Base-by-base conservation (phyloP, 2,113 vertebrate genomes). In the Saguinus midas region DNA sequence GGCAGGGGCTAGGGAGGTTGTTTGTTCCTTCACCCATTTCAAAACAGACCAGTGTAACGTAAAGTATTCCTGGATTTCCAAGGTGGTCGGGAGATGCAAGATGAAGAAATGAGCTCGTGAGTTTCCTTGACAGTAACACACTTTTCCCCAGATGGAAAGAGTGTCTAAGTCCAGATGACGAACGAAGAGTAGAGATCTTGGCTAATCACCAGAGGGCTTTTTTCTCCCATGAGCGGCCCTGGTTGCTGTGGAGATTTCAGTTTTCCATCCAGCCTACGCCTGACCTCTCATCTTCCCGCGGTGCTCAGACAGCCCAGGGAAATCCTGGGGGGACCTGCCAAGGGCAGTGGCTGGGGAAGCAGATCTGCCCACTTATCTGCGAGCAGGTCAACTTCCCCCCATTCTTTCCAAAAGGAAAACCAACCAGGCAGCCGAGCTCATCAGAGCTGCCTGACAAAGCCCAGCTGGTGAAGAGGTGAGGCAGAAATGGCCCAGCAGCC, bases 391-490 rank as follows among this genome's bases (percentile, higher is more conserved):
- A 78, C 96, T 97, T 97, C 97, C 96, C 96, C 32, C 40, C 27
- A 97, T 96, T 97, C 95, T 97, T 97, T 94, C 90, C 94, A 91
- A 96, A 85, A 95, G 96, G 96, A 96, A 96, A 93, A 73, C 8
- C 45, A 57, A 27, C 57, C 57, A 80, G 85, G 91, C 83, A 18
- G 45, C 23, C 1, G 8, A 57, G 29, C 84, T 95, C 95, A 21
- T 72, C 91, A 80, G 88, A 10, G 40, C 72, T 8, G 72, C 70
- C 43, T 20, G 55, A 73, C 76, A 20, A 58, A 91, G 83, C 79
- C 82, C 70, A 35, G 1, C 1, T 68, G 58, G 52, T 58, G 58
- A 88, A 27, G 76, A 95, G 93, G 73, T 35, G 55, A 48, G 11
- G n/a, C 20, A 0, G 78, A 80, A 35, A 55, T 6, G 1, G 8